Conservation (phyloP, 2,888 invertebrate genomes). For the Troides oblongomaculatus region DNA sequence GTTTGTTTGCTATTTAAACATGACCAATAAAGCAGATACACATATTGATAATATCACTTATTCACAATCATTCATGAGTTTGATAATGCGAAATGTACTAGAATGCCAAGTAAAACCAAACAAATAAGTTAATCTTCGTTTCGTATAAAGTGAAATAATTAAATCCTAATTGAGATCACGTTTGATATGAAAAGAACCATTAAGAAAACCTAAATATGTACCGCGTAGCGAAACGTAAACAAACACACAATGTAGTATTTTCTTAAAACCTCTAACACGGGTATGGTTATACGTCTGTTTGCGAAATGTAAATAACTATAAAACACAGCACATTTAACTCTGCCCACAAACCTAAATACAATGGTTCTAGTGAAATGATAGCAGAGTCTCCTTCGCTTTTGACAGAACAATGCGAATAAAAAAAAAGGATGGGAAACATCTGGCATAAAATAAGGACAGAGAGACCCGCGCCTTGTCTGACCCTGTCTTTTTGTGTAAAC, state of each 20-base stretch:
- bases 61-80: too few species aligned
- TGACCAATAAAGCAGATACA: too few species aligned
- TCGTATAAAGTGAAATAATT: too few species aligned
- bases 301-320: slow-evolving; percentile 21
- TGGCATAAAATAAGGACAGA: slow-evolving; percentile 28
- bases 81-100: too few species aligned
- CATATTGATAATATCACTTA: too few species aligned
- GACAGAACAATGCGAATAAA: slow-evolving; percentile 28
- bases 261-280: background rate
- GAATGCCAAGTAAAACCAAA: too few species aligned
- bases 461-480: slow-evolving; percentile 21
- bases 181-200: background rate
- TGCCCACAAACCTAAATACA: slow-evolving; percentile 27
- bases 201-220: background rate
- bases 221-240: background rate
- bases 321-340: slow-evolving; percentile 16
- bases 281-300: slow-evolving; percentile 15
- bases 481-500: slow-evolving; percentile 27
- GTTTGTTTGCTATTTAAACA: too few species aligned
- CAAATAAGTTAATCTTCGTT: too few species aligned
- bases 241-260: background rate
- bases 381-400: slow-evolving; percentile 23
- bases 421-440: slow-evolving; percentile 31
- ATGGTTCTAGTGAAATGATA: slow-evolving; percentile 21
- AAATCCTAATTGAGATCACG: background rate